phyloP scores from a whole-genome alignment of 2,888 invertebrate species.

The Lepidocyrtinus sp. region DNA sequence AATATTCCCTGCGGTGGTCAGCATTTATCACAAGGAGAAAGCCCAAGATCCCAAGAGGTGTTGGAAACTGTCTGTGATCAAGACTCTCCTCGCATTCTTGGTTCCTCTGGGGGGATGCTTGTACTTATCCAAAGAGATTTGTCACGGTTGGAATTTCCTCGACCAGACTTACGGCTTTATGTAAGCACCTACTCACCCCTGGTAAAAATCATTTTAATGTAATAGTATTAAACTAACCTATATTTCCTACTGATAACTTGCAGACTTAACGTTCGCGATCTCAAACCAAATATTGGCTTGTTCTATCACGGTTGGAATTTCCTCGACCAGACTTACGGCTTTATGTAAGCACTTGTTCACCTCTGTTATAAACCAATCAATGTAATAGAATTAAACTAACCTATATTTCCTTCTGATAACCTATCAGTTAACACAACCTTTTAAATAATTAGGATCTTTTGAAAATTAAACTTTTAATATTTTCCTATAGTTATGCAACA shows the following conservation, averaged over 20 bases:
- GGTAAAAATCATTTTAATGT: too few species aligned
- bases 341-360: conserved; percentile 99
- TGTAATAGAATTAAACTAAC: too few species aligned
- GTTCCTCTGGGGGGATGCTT: conserved; percentile 76
- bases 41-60: conserved; percentile 22
- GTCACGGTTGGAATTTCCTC: conserved; percentile 75
- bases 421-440: too few species aligned
- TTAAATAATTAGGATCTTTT: conserved; percentile 74
- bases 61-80: conserved; percentile 73
- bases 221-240: too few species aligned
- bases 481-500: conserved; percentile 98
- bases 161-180: conserved; percentile 86
- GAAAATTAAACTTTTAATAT: conserved; percentile 29
- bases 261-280: conserved; percentile 91
- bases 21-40: conserved; percentile 75
- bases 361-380: too few species aligned
- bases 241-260: too few species aligned
- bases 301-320: conserved; percentile 99
- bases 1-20: conserved; percentile 85
- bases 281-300: conserved; percentile 96
- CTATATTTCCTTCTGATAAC: too few species aligned
- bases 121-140: conserved; percentile 77
- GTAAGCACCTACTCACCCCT: too few species aligned
- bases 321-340: conserved; percentile 98
- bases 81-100: conserved; percentile 76